These are phyloP conservation scores for Ligdia adustata DNA, from an alignment of 2,888 invertebrate species.

Conservation along the genomic window DNA sequence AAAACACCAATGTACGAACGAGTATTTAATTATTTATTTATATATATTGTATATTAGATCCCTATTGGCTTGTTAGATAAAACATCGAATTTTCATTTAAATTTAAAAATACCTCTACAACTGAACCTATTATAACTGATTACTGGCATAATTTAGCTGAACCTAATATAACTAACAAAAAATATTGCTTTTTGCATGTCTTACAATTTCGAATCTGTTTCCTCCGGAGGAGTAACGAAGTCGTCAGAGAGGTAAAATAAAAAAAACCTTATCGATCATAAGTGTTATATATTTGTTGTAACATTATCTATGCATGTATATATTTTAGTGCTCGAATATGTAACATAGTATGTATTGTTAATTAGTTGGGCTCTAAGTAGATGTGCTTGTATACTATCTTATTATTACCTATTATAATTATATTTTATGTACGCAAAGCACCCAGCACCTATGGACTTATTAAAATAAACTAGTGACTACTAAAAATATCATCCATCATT, in stretches of 20 bases:
- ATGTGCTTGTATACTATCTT: too few relatives aligned
- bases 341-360: background rate
- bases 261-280: background rate
- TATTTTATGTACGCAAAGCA: background rate
- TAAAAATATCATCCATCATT: conserved; percentile 14
- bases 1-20: too few relatives aligned
- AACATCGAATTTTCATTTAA: too few relatives aligned
- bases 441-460: conserved; percentile 1
- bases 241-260: conserved; percentile 80
- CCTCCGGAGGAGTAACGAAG: conserved; percentile 86
- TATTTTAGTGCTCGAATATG: conserved; percentile 13
- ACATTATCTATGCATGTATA: conserved; percentile 12
- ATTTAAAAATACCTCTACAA: too few relatives aligned
- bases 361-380: too few relatives aligned
- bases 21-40: too few relatives aligned
- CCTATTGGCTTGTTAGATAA: too few relatives aligned
- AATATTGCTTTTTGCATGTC: conserved; percentile 87
- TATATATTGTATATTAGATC: too few relatives aligned
- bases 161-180: conserved; percentile 66
- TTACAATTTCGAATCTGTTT: conserved; percentile 88
- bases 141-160: background rate
- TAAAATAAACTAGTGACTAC: conserved; percentile 12
- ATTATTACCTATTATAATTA: background rate
- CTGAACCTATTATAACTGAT: too few relatives aligned
- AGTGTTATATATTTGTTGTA: background rate